A percentile compares a stretch with the other conserved stretches of the same genome.
These are phyloP conservation scores for Takifugu flavidus DNA, from an alignment of 2,113 vertebrate species.

Conservation along the genomic window DNA sequence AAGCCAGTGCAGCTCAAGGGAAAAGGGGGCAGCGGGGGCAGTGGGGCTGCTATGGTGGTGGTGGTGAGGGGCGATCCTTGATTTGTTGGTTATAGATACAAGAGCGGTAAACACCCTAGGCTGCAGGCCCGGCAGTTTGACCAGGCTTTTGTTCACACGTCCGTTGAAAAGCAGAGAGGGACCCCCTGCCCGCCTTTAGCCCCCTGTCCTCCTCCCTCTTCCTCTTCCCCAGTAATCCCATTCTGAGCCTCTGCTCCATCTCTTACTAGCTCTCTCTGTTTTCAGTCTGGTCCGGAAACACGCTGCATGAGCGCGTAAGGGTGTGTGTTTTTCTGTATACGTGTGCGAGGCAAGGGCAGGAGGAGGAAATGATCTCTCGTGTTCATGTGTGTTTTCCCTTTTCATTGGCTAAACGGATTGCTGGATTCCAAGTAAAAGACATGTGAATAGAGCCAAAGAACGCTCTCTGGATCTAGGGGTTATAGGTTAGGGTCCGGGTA, in stretches of 20 bases:
- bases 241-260: conserved; percentile 14
- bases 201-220: conserved; percentile 13
- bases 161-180: conserved; percentile 60
- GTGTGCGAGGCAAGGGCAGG: conserved; percentile 25
- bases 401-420: conserved; percentile 56
- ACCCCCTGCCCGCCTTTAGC: conserved; percentile 1
- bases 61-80: conserved; percentile 30
- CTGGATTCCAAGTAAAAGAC: conserved; percentile 26
- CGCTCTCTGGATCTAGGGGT: conserved; percentile 40
- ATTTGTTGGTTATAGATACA: conserved; percentile 81
- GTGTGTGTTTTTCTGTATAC: conserved; percentile 30
- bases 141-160: conserved; percentile 78
- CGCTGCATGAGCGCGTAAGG: conserved; percentile 23
- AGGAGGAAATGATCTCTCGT: conserved; percentile 49
- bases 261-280: conserved; percentile 45
- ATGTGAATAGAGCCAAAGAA: conserved; percentile 48
- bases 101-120: conserved; percentile 74
- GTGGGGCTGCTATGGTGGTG: conserved; percentile 12
- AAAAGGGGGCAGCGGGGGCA: conserved; percentile 36
- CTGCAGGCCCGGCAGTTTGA: conserved; percentile 69
- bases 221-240: conserved; percentile 24
- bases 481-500: conserved; percentile 54
- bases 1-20: conserved; percentile 66
- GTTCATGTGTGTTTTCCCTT: conserved; percentile 45
- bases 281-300: conserved; percentile 35